These are phyloP conservation scores for Drosophila antonietae DNA, from an alignment of 2,888 invertebrate genomes.

Conservation along the genomic window DNA sequence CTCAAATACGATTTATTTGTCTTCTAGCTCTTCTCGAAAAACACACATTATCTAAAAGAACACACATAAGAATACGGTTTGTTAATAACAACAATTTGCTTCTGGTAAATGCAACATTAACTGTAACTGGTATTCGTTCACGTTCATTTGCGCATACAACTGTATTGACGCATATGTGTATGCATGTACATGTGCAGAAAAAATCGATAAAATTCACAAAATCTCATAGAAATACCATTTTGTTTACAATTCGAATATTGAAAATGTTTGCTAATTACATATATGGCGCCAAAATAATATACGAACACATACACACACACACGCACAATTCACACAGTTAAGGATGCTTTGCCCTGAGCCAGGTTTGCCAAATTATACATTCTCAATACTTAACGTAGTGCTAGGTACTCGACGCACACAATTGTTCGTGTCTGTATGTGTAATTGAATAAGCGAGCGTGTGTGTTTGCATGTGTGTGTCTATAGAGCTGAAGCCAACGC, in stretches of 20 bases:
- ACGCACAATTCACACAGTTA: slow-evolving; percentile 38
- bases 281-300: slow-evolving; percentile 55
- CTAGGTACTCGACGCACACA: slow-evolving; percentile 49
- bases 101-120: slow-evolving; percentile 19
- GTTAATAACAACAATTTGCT: slow-evolving; percentile 28
- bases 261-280: slow-evolving; percentile 46
- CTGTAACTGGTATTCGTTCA: slow-evolving; percentile 32
- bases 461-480: slow-evolving; percentile 17
- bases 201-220: slow-evolving; percentile 66
- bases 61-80: slow-evolving; percentile 25
- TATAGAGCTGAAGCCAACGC: slow-evolving; percentile 71
- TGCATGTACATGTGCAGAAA: slow-evolving; percentile 50
- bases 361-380: slow-evolving; percentile 63
- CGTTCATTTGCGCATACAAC: slow-evolving; percentile 55
- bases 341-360: slow-evolving; percentile 55
- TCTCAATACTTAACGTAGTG: slow-evolving; percentile 52
- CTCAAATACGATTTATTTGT: slow-evolving; percentile 38
- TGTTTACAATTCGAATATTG: slow-evolving; percentile 42
- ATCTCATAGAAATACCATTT: slow-evolving; percentile 39
- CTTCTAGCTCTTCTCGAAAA: slow-evolving; percentile 27
- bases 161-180: slow-evolving; percentile 22
- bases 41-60: slow-evolving; percentile 61
- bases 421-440: slow-evolving; percentile 42
- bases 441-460: slow-evolving; percentile 18
- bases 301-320: slow-evolving; percentile 26